Evolutionary conservation across 2,113 vertebrate genomes (phyloP), one percentile per base, ranked within the genome.

Genomic region (Marcusenius ussheri): DNA sequence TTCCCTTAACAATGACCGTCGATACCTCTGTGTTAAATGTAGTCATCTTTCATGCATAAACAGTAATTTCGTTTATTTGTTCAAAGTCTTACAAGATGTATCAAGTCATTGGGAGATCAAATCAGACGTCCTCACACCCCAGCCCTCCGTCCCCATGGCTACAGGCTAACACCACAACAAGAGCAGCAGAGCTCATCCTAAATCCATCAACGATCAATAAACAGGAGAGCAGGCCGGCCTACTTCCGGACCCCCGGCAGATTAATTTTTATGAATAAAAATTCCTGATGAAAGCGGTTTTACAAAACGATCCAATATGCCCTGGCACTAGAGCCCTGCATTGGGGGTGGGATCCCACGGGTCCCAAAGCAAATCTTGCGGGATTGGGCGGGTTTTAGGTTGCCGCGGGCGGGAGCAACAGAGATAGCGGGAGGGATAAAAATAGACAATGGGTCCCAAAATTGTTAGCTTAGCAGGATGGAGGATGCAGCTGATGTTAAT

Each of bases 31-130:
- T 31, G 89, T 83, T 91, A 92, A 89, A 84, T 46, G 42, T 58
- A 74, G 45, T 88, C 89, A 90, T 94, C 91, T 92, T 93, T 91
- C 91, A 89, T 49, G 46, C 8, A 53, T 53, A 53, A 53, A 83
- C 24, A 49, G 46, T 10, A 35, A 13, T 83, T 39, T 35, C 1
- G 1, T 66, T 50, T 56, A 49, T 56, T 89, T 31, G 70, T 89
- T 86, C 6, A 45, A 42, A 10, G 6, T 90, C 21, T 86, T 27
- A 49, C 17, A 49, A 50, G 10, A 27, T 21, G 46, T 50, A 21
- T 46, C 35, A 24, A 42, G 39, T 45, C 39, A 83, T 31, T 21
- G 47, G n/a, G 27, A 15, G 17, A 83, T 83, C 31, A 83, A 83
- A 83, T 39, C 3, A 83, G 27, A 31, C 51, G 9, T 19, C 27